These are phyloP conservation scores for Lysiphlebus fabarum DNA, from an alignment of 1,140 invertebrate species.

Conservation along the genomic window DNA sequence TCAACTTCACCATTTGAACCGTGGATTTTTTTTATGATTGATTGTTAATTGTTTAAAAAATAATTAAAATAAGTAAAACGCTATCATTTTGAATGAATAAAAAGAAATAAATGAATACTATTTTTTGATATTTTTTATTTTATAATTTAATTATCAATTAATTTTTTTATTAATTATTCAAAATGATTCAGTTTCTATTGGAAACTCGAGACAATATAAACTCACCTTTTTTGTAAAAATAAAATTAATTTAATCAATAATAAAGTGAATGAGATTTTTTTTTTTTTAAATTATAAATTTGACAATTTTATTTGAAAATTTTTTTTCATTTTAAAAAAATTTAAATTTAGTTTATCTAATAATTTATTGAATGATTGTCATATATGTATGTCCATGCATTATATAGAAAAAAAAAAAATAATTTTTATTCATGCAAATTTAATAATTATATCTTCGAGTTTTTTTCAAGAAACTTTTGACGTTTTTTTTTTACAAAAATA, in stretches of 20 bases:
- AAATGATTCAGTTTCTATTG: slow-evolving; percentile 3
- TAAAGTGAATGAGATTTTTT: background rate
- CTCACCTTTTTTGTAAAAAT: slow-evolving; percentile 6
- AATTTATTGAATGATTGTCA: no score
- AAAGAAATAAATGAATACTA: background rate
- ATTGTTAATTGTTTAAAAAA: background rate
- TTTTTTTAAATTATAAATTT: no score
- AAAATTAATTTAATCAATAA: no score
- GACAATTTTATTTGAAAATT: no score
- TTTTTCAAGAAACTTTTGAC: slow-evolving; percentile 10
- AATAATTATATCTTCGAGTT: no score
- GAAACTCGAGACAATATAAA: background rate
- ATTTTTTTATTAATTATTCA: slow-evolving; percentile 5
- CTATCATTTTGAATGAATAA: background rate
- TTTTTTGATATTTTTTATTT: slow-evolving; percentile 3
- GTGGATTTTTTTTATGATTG: background rate
- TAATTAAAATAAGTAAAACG: slow-evolving; percentile 1
- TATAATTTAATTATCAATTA: background rate
- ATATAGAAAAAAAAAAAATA: no score
- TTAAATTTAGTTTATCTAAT: no score
- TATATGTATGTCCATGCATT: no score
- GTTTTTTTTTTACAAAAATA: slow-evolving; percentile 8
- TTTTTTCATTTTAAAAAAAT: no score
- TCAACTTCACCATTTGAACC: no score
- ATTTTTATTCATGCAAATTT: no score